phyloP scores from a whole-genome alignment of 2,113 vertebrate genomes.

The Cynoglossus semilaevis region DNA sequence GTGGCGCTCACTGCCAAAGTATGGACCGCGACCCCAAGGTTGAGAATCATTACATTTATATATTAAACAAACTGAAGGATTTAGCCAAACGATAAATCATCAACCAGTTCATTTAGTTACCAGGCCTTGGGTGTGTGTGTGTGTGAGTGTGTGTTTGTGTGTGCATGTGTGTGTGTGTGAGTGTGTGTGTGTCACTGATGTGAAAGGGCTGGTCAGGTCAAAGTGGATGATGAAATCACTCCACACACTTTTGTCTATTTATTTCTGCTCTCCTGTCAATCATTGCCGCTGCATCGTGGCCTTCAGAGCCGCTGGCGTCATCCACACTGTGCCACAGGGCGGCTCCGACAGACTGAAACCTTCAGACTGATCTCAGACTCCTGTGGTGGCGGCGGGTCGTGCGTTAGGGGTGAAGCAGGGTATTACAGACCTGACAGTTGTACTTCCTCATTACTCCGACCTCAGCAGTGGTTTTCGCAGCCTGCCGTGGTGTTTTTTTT shows the following conservation, averaged over 20 bases:
- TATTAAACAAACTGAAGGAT: no score
- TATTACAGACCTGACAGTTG: conserved; percentile 58
- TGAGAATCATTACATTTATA: no score
- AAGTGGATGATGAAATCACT: conserved; percentile 23
- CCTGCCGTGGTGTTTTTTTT: conserved; percentile 27
- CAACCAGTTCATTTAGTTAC: no score
- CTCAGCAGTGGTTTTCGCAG: conserved; percentile 67
- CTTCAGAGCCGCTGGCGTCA: no score
- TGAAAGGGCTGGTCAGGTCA: conserved; percentile 27
- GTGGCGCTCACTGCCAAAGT: no score
- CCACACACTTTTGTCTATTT: conserved; percentile 6
- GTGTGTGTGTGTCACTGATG: conserved; percentile 6
- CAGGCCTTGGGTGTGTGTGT: no score
- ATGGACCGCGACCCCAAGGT: no score
- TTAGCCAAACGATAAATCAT: no score
- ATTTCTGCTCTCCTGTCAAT: conserved; percentile 1
- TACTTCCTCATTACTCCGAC: conserved; percentile 68
- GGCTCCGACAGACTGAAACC: not conserved
- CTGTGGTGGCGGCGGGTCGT: not conserved
- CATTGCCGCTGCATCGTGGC: not conserved
- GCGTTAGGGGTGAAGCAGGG: not conserved
- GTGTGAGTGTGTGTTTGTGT: no score
- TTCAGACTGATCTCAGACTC: no score
- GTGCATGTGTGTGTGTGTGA: no score
- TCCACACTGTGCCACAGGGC: not conserved